Conservation (phyloP, 2,113 vertebrate species). For the Xiphophorus couchianus region DNA sequence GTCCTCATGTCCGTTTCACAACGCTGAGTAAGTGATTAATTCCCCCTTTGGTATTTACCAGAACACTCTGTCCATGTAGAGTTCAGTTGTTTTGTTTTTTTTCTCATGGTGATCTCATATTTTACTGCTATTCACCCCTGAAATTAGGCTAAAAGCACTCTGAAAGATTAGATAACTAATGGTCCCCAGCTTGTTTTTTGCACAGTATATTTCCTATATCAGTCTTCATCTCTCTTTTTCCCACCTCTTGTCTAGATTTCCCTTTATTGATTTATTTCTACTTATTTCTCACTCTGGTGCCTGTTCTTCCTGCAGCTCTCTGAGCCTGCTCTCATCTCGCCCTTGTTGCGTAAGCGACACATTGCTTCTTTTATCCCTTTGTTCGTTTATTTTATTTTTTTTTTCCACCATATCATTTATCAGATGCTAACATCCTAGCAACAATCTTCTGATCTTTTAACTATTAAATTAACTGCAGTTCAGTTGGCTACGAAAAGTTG, state of each 20-base stretch:
- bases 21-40: slow-evolving; percentile 61
- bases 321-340: slow-evolving; percentile 37
- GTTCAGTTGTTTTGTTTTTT: slow-evolving; percentile 5
- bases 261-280: slow-evolving; percentile 55
- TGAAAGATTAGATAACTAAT: slow-evolving; percentile 44
- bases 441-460: slow-evolving; percentile 45
- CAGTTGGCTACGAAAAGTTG: slow-evolving; percentile 40
- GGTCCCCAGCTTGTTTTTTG: slow-evolving; percentile 37
- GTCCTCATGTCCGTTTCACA: slow-evolving; percentile 73
- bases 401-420: slow-evolving; percentile 52
- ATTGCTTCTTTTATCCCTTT: slow-evolving; percentile 47
- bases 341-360: slow-evolving; percentile 64
- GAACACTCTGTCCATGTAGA: slow-evolving; percentile 10
- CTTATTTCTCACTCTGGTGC: slow-evolving; percentile 37
- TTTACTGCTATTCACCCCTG: slow-evolving; percentile 40
- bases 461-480: slow-evolving; percentile 44
- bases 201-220: slow-evolving; percentile 52
- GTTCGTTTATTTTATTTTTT: slow-evolving; percentile 42
- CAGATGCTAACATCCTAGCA: slow-evolving; percentile 34
- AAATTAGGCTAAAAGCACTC: slow-evolving; percentile 53
- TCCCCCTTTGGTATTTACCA: slow-evolving; percentile 45
- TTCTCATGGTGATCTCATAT: slow-evolving; percentile 39
- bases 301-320: slow-evolving; percentile 33
- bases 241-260: slow-evolving; percentile 46
- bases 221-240: slow-evolving; percentile 45